Percentiles rank a stretch among this genome's conserved stretches.
Conservation (phyloP, 2,113 vertebrate genomes). For the Alosa alosa region DNA sequence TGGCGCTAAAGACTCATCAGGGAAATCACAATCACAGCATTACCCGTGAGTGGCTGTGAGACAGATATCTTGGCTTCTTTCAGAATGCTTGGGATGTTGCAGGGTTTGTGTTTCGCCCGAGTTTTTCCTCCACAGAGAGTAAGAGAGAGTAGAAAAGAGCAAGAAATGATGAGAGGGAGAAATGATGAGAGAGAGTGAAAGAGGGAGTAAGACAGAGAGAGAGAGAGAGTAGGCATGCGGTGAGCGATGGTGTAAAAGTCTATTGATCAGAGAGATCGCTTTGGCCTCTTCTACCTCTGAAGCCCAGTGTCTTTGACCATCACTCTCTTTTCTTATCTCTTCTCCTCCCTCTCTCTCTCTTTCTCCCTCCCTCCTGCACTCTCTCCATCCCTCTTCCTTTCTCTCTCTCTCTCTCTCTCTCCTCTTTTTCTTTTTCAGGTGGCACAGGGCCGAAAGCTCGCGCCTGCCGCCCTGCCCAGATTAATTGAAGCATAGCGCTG, state of each 20-base stretch:
- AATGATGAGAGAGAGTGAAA: not conserved
- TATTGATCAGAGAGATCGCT: constrained; percentile 55
- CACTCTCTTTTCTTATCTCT: not conserved
- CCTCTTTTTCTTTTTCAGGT: constrained; percentile 49
- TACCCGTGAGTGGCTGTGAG: not conserved
- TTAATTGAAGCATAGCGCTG: constrained; percentile 67
- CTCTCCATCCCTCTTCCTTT: constrained; percentile 36
- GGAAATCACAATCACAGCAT: not conserved
- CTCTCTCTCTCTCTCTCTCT: constrained; percentile 2
- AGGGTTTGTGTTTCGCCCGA: not conserved
- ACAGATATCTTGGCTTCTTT: not conserved
- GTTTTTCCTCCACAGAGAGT: constrained; percentile 1
- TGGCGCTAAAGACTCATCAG: not conserved
- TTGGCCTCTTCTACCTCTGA: constrained; percentile 42
- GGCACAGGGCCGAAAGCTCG: constrained; percentile 60
- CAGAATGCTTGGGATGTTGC: not conserved
- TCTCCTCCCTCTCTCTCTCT: not conserved
- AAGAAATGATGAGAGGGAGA: constrained; percentile 7
- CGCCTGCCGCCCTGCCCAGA: constrained; percentile 62
- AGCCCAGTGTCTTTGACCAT: not conserved
- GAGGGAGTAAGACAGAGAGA: not conserved
- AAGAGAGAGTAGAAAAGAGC: constrained; percentile 3
- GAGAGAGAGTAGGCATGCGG: constrained; percentile 26
- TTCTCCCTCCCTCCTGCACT: not conserved
- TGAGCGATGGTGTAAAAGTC: constrained; percentile 49